Conservation (phyloP, 1,140 invertebrate species). For the Rhyzopertha dominica region DNA sequence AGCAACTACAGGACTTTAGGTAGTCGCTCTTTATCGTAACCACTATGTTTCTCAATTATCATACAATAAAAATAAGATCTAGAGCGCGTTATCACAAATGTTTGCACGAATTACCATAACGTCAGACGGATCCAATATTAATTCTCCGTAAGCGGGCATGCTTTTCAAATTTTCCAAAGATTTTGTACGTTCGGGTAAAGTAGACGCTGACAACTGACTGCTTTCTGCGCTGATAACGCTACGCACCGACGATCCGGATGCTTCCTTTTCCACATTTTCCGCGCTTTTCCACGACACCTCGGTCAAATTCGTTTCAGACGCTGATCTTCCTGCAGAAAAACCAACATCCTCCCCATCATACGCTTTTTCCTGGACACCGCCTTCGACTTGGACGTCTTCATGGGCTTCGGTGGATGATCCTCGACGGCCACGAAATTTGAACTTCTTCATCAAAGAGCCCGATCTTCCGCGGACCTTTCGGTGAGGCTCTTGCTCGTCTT, state of each 20-base stretch:
- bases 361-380: slow-evolving; percentile 23
- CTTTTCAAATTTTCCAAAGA: slow-evolving; percentile 37
- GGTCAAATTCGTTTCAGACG: slow-evolving; percentile 36
- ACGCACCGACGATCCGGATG: slow-evolving; percentile 10
- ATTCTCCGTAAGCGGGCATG: slow-evolving; percentile 51
- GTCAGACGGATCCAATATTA: slow-evolving; percentile 47
- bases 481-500: too few species aligned
- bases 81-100: too few species aligned
- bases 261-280: slow-evolving; percentile 24
- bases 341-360: slow-evolving; percentile 29
- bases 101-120: slow-evolving; percentile 43
- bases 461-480: slow-evolving; percentile 16
- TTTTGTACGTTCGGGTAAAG: slow-evolving; percentile 28
- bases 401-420: too few species aligned
- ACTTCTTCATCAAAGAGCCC: slow-evolving; percentile 29
- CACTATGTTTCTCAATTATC: too few species aligned
- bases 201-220: slow-evolving; percentile 21
- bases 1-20: too few species aligned
- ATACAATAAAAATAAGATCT: too few species aligned
- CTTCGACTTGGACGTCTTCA: slow-evolving; percentile 14
- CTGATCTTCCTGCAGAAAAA: slow-evolving; percentile 31
- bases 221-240: slow-evolving; percentile 25
- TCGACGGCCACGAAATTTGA: too few species aligned
- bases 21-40: too few species aligned
- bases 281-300: slow-evolving; percentile 33